Evolutionary conservation across 2,888 invertebrate genomes (phyloP), one percentile per base, ranked within the genome.

Genomic region (Theretra japonica): DNA sequence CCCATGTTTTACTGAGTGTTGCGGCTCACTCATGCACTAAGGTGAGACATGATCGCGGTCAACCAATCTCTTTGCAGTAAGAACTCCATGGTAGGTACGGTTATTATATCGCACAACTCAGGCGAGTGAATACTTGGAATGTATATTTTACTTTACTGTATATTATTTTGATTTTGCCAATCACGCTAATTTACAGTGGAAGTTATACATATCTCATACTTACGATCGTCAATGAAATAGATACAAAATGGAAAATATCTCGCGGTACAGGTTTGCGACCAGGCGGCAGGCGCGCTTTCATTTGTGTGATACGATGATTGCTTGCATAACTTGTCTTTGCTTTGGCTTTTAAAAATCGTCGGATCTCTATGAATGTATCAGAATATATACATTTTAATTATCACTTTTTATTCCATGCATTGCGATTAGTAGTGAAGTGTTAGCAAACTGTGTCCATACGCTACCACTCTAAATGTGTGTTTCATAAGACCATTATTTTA

Each of bases 11-110:
- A 73, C 74, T 69, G 71, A 74, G 72, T 68, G 59, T 72, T 75
- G 74, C 75, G 73, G 72, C 74, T 74, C 75, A 79, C 83, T 86
- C 84, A 82, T 83, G 83, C 81, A 82, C 79, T 77, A 75, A 74
- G 78, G 59, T 77, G 76, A 80, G 79, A 86, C 86, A 87, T 87
- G 88, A 86, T 85, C 80, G 83, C 86, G 85, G 84, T 81, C 83
- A 80, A 82, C 79, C 80, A 82, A 81, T 82, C 80, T 82, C 80
- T 68, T 17, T 53, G 53, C 53, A 53, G 53, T 19, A 53, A n/a
- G 19, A n/a, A n/a, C 6, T 5, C 53, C 53, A 53, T 53, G 53
- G 53, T n/a, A 41, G 15, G 41, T 53, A 53, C 6, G 41, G 41
- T 41, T 53, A n/a, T 53, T 53, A 4, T 53, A 53, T n/a, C 19